Conservation (phyloP, 2,888 invertebrate genomes). For the Anthrax anthrax region DNA sequence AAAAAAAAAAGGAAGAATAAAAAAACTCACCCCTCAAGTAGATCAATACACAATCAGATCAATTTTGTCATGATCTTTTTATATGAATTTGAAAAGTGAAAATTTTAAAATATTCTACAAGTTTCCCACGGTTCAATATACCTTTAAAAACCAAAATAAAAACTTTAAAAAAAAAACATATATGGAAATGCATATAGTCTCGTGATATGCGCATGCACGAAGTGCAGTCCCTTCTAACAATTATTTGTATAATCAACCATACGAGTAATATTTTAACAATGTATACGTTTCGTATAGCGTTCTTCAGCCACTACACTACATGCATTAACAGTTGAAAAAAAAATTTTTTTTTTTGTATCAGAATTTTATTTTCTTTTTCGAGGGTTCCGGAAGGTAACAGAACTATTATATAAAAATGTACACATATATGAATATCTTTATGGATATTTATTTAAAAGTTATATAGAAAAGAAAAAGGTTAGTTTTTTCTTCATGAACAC, state of each 20-base stretch:
- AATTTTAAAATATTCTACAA: too few relatives aligned
- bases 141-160: too few relatives aligned
- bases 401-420: too few relatives aligned
- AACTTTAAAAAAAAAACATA: too few relatives aligned
- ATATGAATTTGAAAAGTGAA: background rate
- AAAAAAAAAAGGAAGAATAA: too few relatives aligned
- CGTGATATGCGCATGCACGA: conserved; percentile 8
- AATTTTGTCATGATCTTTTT: background rate
- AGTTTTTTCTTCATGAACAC: background rate
- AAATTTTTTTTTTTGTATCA: background rate
- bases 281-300: too few relatives aligned
- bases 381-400: background rate
- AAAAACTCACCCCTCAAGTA: background rate
- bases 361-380: background rate
- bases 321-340: background rate
- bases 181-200: background rate
- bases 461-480: background rate
- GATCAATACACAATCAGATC: too few relatives aligned
- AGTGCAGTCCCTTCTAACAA: conserved; percentile 5
- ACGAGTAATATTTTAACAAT: too few relatives aligned
- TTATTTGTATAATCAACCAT: too few relatives aligned
- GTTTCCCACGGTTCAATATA: background rate
- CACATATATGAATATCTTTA: too few relatives aligned
- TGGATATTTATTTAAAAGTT: background rate
- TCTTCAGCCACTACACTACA: background rate